Conservation (phyloP, 2,888 invertebrate species). For the Scrobipalpa costella region DNA sequence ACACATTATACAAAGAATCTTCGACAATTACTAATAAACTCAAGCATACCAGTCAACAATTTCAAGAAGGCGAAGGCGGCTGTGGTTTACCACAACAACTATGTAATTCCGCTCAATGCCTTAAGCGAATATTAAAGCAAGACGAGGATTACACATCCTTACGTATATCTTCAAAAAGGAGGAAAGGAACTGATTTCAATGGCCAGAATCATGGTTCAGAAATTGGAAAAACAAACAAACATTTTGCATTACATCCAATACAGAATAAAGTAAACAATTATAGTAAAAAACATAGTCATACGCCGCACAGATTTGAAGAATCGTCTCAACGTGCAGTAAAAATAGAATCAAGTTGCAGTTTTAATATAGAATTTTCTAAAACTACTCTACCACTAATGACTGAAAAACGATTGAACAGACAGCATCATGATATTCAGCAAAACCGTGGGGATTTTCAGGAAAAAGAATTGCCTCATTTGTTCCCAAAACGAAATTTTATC, state of each 20-base stretch:
- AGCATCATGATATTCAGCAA: too few relatives aligned
- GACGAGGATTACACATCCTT: background rate
- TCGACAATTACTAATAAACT: slow-evolving; percentile 4
- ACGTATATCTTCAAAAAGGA: background rate
- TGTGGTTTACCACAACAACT: background rate
- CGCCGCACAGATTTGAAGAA: too few relatives aligned
- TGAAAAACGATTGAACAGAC: too few relatives aligned
- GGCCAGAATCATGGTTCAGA: background rate
- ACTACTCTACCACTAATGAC: too few relatives aligned
- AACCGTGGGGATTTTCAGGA: too few relatives aligned
- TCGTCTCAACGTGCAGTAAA: too few relatives aligned
- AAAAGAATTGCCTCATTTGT: too few relatives aligned
- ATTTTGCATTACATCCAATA: background rate
- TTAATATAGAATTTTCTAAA: too few relatives aligned
- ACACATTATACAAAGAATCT: background rate
- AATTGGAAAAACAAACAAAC: background rate
- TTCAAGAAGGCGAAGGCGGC: background rate
- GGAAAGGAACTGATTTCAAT: too few relatives aligned
- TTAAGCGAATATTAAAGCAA: background rate
- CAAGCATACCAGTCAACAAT: background rate
- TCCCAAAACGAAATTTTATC: too few relatives aligned
- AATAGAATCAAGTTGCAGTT: background rate
- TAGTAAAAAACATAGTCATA: too few relatives aligned
- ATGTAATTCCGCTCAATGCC: background rate
- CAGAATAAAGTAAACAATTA: background rate